Evolutionary conservation across 2,888 invertebrate genomes (phyloP).

Genomic region (Pachydiplax longipennis): DNA sequence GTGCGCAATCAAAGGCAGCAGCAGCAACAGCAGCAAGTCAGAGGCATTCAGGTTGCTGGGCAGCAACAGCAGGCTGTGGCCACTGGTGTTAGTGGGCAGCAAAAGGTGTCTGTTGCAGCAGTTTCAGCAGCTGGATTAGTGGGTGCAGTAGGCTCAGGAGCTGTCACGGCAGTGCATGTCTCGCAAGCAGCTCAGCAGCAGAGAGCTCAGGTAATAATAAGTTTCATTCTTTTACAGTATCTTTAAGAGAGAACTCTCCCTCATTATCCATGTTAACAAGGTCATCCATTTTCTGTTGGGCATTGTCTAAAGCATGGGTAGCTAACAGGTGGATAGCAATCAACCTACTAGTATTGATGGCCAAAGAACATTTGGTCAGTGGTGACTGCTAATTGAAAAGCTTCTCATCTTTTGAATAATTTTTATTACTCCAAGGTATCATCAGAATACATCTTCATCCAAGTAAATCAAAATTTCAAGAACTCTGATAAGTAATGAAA

Average conservation of each 20-base stretch:
- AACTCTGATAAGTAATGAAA: too few relatives aligned
- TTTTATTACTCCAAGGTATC: too few relatives aligned
- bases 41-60: constrained; percentile 44
- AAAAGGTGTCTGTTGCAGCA: constrained; percentile 59
- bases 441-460: too few relatives aligned
- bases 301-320: too few relatives aligned
- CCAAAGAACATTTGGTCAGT: too few relatives aligned
- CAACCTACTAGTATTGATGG: too few relatives aligned
- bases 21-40: constrained; percentile 53
- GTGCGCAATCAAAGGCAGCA: constrained; percentile 55
- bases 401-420: too few relatives aligned
- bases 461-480: too few relatives aligned
- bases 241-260: neutral
- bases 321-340: too few relatives aligned
- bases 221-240: neutral
- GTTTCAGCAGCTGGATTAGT: constrained; percentile 53
- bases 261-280: neutral
- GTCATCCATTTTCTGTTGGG: too few relatives aligned
- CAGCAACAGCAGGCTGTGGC: constrained; percentile 48
- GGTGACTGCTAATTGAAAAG: too few relatives aligned
- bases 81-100: constrained; percentile 56
- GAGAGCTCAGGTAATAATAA: constrained; percentile 52
- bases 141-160: constrained; percentile 48
- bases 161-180: constrained; percentile 52
- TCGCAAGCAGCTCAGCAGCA: constrained; percentile 53